Conservation (phyloP, 2,797 vertebrate genomes). For the Sebastes vulpes region DNA sequence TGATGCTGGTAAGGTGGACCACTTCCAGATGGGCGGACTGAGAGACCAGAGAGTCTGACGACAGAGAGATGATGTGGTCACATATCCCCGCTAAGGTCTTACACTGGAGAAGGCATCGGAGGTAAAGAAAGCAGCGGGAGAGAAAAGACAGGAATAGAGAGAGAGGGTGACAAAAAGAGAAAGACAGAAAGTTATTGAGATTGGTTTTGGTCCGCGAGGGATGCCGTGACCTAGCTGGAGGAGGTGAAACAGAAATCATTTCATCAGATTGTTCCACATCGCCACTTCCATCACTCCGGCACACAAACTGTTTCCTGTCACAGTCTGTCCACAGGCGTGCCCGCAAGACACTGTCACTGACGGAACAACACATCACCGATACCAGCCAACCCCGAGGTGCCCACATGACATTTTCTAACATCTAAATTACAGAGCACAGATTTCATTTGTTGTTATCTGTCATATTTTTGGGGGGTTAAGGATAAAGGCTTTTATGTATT, state of each 20-base stretch:
- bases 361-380: conserved; percentile 49
- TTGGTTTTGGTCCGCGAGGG: conserved; percentile 63
- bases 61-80: conserved; percentile 94
- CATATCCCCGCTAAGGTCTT: conserved; percentile 95
- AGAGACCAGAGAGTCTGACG: conserved; percentile 91
- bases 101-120: conserved; percentile 84
- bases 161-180: conserved; percentile 32
- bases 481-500: not conserved
- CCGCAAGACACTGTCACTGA: conserved; percentile 62
- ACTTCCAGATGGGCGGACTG: conserved; percentile 92
- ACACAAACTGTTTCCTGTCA: conserved; percentile 77
- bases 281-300: conserved; percentile 65
- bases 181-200: conserved; percentile 70
- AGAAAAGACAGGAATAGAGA: conserved; percentile 1
- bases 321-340: conserved; percentile 58
- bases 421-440: conserved; percentile 61
- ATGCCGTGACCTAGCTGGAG: conserved; percentile 74
- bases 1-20: conserved; percentile 90
- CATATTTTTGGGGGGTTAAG: not conserved
- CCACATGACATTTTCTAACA: conserved; percentile 58
- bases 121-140: not conserved
- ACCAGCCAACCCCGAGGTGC: conserved; percentile 38
- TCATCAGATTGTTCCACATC: conserved; percentile 78
- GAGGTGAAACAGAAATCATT: conserved; percentile 78
- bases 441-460: conserved; percentile 33